Base-by-base conservation (phyloP, 2,888 invertebrate genomes). In the Diadegma fenestrale region DNA sequence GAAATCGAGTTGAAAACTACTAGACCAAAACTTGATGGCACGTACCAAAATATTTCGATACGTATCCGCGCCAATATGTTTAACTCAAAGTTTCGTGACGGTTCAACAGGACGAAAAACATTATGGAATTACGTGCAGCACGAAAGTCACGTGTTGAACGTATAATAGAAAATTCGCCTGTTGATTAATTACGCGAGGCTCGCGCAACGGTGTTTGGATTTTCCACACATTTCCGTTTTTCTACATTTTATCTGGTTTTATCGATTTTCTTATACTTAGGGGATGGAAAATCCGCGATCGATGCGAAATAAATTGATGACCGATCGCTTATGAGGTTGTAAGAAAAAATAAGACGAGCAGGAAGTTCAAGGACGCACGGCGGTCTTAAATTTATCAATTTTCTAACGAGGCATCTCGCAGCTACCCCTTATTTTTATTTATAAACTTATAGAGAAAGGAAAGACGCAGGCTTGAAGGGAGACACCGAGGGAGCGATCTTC, bases 361-460 rank as follows among this genome's bases (percentile, higher is more conserved):
- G 72, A 64, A 58, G 43, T 43, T 66, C 26, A 19, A 51, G 30
- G 66, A 33, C 51, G 33, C 80, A 37, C 78, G 61, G 43, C 43
- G 54, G 68, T 73, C 63, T 51, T 22, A 81, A 78, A 84, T 84
- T 84, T 84, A 81, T 81, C 80, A 81, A 84, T 84, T 81, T 84
- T 61, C 72, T 22, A 68, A 84, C 54, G 72, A 66, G 72, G 1
- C 48, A 17, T 61, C 69, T 54, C 51, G 43, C 30, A 61, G 43
- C 61, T 61, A 37, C 58, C 19, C 43, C 12, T 43, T 14, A 26
- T 45, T 48, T 19, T 7, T 7, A 19, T 75, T 37, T 61, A 69
- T 45, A 81, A 45, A 81, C 19, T 51, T 26, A 2, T 51, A 76
- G 66, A 69, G 33, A 17, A 48, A 14, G 41, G 10, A 63, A 79